Evolutionary conservation across 2,113 vertebrate genomes (phyloP).

Genomic region (Mixornis gularis): DNA sequence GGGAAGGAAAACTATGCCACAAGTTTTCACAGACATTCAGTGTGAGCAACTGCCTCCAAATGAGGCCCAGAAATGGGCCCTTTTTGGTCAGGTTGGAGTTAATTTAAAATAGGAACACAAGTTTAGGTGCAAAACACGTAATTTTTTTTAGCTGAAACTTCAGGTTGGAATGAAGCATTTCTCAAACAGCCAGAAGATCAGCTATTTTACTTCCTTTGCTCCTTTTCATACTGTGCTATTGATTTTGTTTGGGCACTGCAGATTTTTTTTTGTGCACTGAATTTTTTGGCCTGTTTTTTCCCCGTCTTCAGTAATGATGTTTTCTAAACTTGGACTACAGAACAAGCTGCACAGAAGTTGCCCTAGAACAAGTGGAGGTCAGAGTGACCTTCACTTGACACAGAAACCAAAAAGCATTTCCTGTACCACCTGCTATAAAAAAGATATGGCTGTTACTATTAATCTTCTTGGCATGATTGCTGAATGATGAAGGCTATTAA

Average conservation of each 20-base stretch:
- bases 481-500: neutral
- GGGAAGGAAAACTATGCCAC: neutral
- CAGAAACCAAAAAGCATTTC: conserved; percentile 34
- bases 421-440: conserved; percentile 39
- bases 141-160: neutral
- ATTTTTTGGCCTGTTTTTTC: neutral
- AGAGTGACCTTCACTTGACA: conserved; percentile 40
- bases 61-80: neutral
- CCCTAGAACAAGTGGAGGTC: neutral
- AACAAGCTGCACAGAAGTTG: neutral
- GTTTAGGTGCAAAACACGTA: neutral
- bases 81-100: neutral
- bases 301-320: neutral
- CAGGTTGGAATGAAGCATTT: neutral
- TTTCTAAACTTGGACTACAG: neutral
- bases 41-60: neutral
- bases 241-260: conserved; percentile 4
- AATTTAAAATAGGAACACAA: neutral
- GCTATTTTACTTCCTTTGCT: neutral
- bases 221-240: conserved; percentile 1
- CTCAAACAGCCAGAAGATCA: neutral
- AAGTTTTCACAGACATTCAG: neutral
- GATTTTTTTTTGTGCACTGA: neutral
- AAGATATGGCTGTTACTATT: neutral
- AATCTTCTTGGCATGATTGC: neutral